These are phyloP conservation scores for Nannoperca obscura DNA, from an alignment of 2,797 vertebrate species.

Conservation along the genomic window DNA sequence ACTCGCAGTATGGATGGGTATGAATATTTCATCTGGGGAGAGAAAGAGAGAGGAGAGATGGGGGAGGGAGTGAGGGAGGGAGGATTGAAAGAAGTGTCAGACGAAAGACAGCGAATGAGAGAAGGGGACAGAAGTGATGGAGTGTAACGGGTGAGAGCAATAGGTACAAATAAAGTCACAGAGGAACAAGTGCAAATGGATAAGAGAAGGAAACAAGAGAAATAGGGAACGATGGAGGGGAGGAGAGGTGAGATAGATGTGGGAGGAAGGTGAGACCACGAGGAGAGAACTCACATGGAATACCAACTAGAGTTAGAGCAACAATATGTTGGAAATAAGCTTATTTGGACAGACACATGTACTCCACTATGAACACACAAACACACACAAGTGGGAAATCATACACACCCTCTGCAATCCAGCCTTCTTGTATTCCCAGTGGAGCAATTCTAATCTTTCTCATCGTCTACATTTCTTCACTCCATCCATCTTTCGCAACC, in stretches of 20 bases:
- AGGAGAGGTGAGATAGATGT: constrained; percentile 38
- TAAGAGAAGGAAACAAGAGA: constrained; percentile 10
- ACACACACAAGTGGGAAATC: constrained; percentile 3
- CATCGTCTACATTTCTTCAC: constrained; percentile 9
- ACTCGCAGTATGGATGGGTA: constrained; percentile 64
- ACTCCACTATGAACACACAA: constrained; percentile 5
- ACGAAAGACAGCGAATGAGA: constrained; percentile 1
- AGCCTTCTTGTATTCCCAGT: not conserved
- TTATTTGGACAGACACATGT: constrained; percentile 13
- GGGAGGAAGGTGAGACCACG: constrained; percentile 15
- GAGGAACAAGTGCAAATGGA: constrained; percentile 31
- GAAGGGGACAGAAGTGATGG: constrained; percentile 16
- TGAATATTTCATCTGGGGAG: constrained; percentile 78
- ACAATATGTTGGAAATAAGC: constrained; percentile 32
- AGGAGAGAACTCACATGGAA: constrained; percentile 51
- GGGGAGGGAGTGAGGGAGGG: not conserved
- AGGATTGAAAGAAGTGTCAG: constrained; percentile 21
- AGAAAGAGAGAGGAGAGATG: constrained; percentile 20
- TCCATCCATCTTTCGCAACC: constrained; percentile 31
- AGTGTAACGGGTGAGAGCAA: constrained; percentile 45
- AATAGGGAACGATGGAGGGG: not conserved
- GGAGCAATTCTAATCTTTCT: constrained; percentile 14
- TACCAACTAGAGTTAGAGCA: constrained; percentile 55
- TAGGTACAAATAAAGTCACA: constrained; percentile 32
- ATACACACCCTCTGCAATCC: constrained; percentile 5